Conservation (phyloP, 2,113 vertebrate genomes). For the Gorsachius goisagi region DNA sequence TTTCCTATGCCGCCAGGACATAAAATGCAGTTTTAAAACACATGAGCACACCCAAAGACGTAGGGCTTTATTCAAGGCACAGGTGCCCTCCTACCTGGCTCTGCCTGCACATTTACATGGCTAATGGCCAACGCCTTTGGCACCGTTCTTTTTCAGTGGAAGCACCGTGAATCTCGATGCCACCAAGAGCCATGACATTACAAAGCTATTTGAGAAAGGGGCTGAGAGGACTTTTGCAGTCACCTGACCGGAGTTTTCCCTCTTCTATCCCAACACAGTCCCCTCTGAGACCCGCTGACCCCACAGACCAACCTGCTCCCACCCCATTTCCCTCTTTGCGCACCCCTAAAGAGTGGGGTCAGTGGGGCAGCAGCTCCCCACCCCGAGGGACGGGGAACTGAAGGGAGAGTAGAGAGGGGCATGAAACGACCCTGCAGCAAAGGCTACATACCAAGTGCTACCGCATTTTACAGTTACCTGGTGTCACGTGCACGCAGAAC, state of each 20-base stretch:
- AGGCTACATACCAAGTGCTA: neutral
- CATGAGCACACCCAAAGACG: neutral
- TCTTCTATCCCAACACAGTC: neutral
- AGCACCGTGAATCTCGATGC: neutral
- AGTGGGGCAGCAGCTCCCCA: neutral
- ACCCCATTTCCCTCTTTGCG: neutral
- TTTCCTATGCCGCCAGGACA: neutral
- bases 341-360: neutral
- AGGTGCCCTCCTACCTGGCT: neutral
- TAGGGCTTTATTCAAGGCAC: neutral
- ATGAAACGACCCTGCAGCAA: rapidly evolving
- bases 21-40: neutral
- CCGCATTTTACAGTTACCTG: neutral
- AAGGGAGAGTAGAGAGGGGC: neutral
- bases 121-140: neutral
- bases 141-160: neutral
- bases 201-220: neutral
- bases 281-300: neutral
- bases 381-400: neutral
- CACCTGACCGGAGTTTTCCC: neutral
- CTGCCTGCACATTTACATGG: neutral
- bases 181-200: neutral
- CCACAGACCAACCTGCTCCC: neutral
- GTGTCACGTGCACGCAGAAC: rapidly evolving
- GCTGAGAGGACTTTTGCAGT: neutral